A percentile compares a stretch with the other conserved stretches of the same genome.
These are phyloP conservation scores for Globodera rostochiensis DNA, from an alignment of 1,140 invertebrate species.

Conservation along the genomic window DNA sequence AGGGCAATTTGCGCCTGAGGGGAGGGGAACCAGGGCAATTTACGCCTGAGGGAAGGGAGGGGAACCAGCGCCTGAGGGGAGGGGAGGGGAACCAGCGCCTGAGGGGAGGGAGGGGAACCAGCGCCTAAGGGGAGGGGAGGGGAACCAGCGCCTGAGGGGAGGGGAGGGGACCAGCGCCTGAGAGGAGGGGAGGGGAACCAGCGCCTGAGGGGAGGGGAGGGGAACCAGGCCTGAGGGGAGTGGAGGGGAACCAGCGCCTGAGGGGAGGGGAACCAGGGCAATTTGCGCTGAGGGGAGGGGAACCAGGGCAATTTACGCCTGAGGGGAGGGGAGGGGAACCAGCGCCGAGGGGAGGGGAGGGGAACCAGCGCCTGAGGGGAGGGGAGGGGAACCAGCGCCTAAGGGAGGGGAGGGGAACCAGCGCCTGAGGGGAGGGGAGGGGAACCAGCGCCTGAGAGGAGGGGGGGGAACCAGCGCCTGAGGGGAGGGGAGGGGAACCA, in stretches of 20 bases:
- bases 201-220: constrained; percentile 23
- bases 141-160: too few species aligned
- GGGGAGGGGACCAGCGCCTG: constrained; percentile 26
- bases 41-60: constrained; percentile 34
- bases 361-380: constrained; percentile 22
- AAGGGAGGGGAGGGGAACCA: too few species aligned
- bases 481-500: constrained; percentile 33
- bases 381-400: constrained; percentile 56
- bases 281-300: constrained; percentile 35
- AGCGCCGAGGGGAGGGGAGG: too few species aligned
- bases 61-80: too few species aligned
- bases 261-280: constrained; percentile 45
- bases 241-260: constrained; percentile 28
- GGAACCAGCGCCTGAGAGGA: too few species aligned
- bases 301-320: too few species aligned
- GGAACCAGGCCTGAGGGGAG: too few species aligned
- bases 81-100: constrained; percentile 27
- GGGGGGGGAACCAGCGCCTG: constrained; percentile 30
- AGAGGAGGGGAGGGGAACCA: constrained; percentile 49
- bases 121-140: constrained; percentile 28
- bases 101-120: constrained; percentile 48
- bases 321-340: too few species aligned
- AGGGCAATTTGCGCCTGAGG: constrained; percentile 46
- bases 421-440: too few species aligned
- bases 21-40: constrained; percentile 50